phyloP scores from a whole-genome alignment of 2,888 invertebrate species.

The Limnephilus lunatus region DNA sequence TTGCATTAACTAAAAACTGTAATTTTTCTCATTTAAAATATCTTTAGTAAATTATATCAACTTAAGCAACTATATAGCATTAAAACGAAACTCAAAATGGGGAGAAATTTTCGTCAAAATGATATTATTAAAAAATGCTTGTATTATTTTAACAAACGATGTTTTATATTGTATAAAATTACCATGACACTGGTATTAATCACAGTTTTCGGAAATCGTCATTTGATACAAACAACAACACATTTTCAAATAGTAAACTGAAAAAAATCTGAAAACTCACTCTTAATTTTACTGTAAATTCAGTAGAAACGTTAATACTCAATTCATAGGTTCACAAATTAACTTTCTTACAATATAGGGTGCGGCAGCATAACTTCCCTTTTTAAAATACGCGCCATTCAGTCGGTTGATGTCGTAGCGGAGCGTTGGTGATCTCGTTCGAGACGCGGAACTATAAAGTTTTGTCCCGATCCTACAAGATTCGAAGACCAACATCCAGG shows the following conservation, averaged over 20 bases:
- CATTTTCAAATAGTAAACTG: neutral
- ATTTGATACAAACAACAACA: neutral
- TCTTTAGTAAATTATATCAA: neutral
- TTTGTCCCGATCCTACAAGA: no score
- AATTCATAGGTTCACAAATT: neutral
- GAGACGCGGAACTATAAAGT: no score
- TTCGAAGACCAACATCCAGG: no score
- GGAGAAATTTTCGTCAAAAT: neutral
- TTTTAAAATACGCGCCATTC: no score
- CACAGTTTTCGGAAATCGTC: neutral
- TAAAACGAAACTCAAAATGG: neutral
- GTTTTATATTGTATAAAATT: neutral
- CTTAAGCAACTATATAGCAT: neutral
- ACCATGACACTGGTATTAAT: constrained; percentile 2
- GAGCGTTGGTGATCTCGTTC: no score
- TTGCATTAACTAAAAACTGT: neutral
- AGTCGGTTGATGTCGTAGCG: no score
- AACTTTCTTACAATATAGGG: no score
- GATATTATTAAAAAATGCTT: neutral
- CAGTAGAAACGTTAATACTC: neutral
- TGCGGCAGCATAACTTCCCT: no score
- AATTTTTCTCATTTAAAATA: neutral
- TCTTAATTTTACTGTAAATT: neutral
- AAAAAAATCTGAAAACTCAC: neutral
- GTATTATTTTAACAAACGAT: neutral